Conservation (phyloP, 1,140 invertebrate species). For the Aporrectodea caliginosa region DNA sequence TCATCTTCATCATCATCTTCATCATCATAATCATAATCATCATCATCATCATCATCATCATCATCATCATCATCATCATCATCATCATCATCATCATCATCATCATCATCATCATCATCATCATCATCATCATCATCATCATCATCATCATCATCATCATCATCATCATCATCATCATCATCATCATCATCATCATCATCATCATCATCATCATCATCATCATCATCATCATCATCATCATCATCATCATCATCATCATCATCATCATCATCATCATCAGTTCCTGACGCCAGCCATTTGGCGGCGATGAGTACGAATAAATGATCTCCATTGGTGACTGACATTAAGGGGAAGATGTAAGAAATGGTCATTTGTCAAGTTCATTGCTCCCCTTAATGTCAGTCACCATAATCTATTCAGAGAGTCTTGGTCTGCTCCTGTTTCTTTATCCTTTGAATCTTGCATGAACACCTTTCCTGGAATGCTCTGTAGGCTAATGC, state of each 20-base stretch:
- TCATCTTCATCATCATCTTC: slow-evolving; percentile 5
- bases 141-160: slow-evolving; percentile 23
- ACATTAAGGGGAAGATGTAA: too few relatives aligned
- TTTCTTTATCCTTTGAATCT: too few relatives aligned
- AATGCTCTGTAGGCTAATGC: too few relatives aligned
- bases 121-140: slow-evolving; percentile 18
- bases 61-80: slow-evolving; percentile 18
- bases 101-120: slow-evolving; percentile 15
- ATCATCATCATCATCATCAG: slow-evolving; percentile 28
- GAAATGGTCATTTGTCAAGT: too few relatives aligned
- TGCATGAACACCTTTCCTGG: too few relatives aligned
- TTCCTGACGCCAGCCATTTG: too few relatives aligned
- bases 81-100: slow-evolving; percentile 21
- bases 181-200: slow-evolving; percentile 26
- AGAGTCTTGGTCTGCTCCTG: too few relatives aligned
- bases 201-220: slow-evolving; percentile 26
- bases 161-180: slow-evolving; percentile 23
- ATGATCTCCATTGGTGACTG: too few relatives aligned
- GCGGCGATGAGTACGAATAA: too few relatives aligned
- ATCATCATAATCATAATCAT: not conserved
- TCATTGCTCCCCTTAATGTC: too few relatives aligned
- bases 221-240: slow-evolving; percentile 26
- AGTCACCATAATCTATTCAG: too few relatives aligned
- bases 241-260: slow-evolving; percentile 25
- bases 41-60: slow-evolving; percentile 21